Evolutionary conservation across 2,888 invertebrate species (phyloP).

Genomic region (Phyllotreta striolata): DNA sequence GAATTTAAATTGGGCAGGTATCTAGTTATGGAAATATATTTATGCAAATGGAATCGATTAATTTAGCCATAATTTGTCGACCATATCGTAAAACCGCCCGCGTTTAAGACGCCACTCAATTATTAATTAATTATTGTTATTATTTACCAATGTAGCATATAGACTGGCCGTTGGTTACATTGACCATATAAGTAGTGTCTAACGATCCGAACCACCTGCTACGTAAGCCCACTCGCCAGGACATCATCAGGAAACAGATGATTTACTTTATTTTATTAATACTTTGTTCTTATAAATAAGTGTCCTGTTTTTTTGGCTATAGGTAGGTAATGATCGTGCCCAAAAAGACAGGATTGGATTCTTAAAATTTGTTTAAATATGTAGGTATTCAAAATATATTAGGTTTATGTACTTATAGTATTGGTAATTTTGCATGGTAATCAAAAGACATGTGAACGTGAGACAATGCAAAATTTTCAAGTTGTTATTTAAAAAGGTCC

Average conservation of each 20-base stretch:
- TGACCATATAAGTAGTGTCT: slow-evolving; percentile 40
- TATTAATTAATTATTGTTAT: slow-evolving; percentile 34
- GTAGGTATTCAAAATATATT: not conserved
- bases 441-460: too few relatives aligned
- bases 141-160: slow-evolving; percentile 31
- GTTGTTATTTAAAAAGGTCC: too few relatives aligned
- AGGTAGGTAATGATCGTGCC: slow-evolving; percentile 22
- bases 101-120: slow-evolving; percentile 9
- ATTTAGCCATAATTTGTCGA: slow-evolving; percentile 13
- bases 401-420: not conserved
- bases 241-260: slow-evolving; percentile 49
- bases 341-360: not conserved
- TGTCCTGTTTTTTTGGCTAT: slow-evolving; percentile 27
- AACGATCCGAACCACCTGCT: slow-evolving; percentile 46
- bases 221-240: slow-evolving; percentile 41
- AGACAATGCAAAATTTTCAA: too few relatives aligned
- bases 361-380: not conserved
- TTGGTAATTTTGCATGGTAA: too few relatives aligned
- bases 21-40: not conserved
- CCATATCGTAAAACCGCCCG: slow-evolving; percentile 1
- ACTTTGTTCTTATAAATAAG: slow-evolving; percentile 43
- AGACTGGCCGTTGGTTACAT: slow-evolving; percentile 37
- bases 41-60: slow-evolving; percentile 14
- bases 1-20: too few relatives aligned
- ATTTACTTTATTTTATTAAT: slow-evolving; percentile 48